Evolutionary conservation across 1,140 invertebrate species (phyloP), one percentile per base, ranked within the genome.

Genomic region (Eriocheir sinensis): DNA sequence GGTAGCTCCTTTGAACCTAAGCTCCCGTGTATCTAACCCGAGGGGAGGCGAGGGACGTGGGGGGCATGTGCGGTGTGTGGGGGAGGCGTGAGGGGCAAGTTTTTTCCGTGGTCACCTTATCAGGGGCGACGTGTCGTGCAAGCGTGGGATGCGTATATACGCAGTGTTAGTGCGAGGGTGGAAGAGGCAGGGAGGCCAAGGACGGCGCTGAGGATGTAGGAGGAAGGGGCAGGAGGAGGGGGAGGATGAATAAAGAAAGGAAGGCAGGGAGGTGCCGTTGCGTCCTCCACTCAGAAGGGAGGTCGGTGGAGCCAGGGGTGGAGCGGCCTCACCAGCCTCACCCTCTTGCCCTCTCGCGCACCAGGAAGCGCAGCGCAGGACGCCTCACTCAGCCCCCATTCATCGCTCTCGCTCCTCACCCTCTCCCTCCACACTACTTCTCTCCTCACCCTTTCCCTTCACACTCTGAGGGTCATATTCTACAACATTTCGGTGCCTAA

Each of bases 241-340:
- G 0, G 60, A 72, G 53, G 21, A 27, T 3, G 53, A 72, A n/a
- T 72, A 21, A 21, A 72, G 60, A 72, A 21, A 72, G 21, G 27
- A n/a, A n/a, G 60, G 21, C 21, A n/a, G 6, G 60, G 60, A 72
- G 60, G 60, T 72, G 60, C 21, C 60, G 27, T 72, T 72, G 60
- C 60, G 60, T 72, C 60, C 60, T 72, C 60, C 60, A 72, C 60
- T 72, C 60, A 72, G 21, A 72, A 72, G 60, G 60, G 60, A 72
- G 60, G 60, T 72, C 27, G 60, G 60, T 21, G 12, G 60, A n/a
- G 60, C 60, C 21, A n/a, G 2, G 21, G 4, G 4, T 8, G 44
- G 4, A 4, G 44, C 15, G 44, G 4, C 44, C n/a, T n/a, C 27
- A 72, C 60, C 27, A n/a, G n/a, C 60, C 60, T 72, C 60, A 72